Base-by-base conservation (phyloP, 2,797 vertebrate genomes). In the Acanthiza pusilla region DNA sequence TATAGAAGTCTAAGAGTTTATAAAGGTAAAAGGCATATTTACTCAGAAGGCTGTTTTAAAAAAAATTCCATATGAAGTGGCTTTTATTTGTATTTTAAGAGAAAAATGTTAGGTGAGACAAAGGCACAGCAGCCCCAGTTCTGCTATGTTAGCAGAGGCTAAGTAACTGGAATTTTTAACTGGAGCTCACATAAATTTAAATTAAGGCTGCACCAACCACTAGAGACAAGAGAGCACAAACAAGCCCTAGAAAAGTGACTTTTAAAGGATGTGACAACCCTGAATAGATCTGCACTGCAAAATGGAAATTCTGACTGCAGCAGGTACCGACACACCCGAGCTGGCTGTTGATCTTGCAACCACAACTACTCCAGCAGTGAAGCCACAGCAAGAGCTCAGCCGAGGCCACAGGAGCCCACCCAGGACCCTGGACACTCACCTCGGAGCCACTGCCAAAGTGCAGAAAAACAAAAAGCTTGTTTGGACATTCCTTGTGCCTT, bases 181-280 rank as follows among this genome's bases (percentile, higher is more conserved):
- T 26, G 29, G 51, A 66, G n/a, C 58, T 71, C 74, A 66, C 1
- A 1, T 16, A 73, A 61, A 83, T 61, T 58, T 81, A 48, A 91
- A 81, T 79, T 70, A 87, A 80, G 55, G 32, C 19, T 85, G 55
- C 43, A 34, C 29, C 75, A 79, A 53, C 20, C 23, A 48, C 4
- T 14, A 55, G 36, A 60, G 22, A 72, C 48, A 62, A 54, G 48
- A 5, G 22, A 71, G 53, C 53, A 85, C 23, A 85, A 88, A 88
- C n/a, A 68, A 91, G 65, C 43, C 61, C 45, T 26, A 80, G 55
- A 45, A 93, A 94, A 88, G 34, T 5, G 34, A 58, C 45, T 81
- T 84, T 40, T 67, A 42, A 73, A 70, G 79, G 30, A 43, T 32
- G 55, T 30, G 25, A 62, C 53, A 88, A 19, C 53, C 13, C 79